Percentiles rank a stretch among this genome's conserved stretches.
Evolutionary conservation across 2,797 vertebrate genomes (phyloP).

Genomic region (Halcyon leucocephala): DNA sequence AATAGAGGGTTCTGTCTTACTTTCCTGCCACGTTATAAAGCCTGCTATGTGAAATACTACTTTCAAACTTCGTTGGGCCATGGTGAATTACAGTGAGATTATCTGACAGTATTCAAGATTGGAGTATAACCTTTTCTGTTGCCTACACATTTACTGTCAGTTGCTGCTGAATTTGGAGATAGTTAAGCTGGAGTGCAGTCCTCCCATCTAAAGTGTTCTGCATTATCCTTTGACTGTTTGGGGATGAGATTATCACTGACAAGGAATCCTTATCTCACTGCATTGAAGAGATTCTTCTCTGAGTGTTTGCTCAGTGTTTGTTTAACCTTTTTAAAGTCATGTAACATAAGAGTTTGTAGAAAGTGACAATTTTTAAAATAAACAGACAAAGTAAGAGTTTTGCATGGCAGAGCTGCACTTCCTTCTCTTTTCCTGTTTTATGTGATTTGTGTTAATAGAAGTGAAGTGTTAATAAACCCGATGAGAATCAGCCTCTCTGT

Average conservation of each 20-base stretch:
- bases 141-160: not conserved
- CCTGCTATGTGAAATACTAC: not conserved
- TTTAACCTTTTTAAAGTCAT: not conserved
- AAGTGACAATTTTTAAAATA: not conserved
- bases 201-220: not conserved
- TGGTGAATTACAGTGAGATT: conserved; percentile 1
- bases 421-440: not conserved
- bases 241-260: not conserved
- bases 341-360: not conserved
- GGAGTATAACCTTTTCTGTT: not conserved
- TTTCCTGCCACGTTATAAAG: not conserved
- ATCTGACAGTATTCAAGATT: not conserved
- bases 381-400: not conserved
- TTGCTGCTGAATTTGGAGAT: not conserved
- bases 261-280: not conserved
- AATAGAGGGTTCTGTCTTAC: not conserved
- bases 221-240: not conserved
- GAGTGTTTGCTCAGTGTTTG: not conserved
- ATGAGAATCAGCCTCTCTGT: not conserved
- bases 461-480: not conserved
- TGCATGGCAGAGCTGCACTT: not conserved
- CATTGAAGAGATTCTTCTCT: not conserved
- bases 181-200: not conserved
- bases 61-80: not conserved
- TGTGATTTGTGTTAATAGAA: not conserved